Evolutionary conservation across 1,140 invertebrate species (phyloP).

Genomic region (Rhynchophorus ferrugineus): DNA sequence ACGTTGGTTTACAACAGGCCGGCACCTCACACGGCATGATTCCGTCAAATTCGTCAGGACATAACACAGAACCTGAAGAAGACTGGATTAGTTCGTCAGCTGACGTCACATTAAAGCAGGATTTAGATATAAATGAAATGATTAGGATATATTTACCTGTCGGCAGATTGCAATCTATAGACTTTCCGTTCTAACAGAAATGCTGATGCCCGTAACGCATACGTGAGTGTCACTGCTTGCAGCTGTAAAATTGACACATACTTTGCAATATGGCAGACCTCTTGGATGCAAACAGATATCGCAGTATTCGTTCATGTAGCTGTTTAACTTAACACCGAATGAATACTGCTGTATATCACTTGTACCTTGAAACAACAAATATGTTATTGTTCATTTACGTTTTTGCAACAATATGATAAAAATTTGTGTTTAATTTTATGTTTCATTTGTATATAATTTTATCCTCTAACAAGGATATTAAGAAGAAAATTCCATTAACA

Average conservation of each 20-base stretch:
- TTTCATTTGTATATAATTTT: no score
- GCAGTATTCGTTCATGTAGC: conserved; percentile 19
- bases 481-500: no score
- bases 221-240: conserved; percentile 58
- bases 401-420: no score
- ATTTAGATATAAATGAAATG: conserved; percentile 68
- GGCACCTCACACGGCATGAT: conserved; percentile 69
- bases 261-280: conserved; percentile 35
- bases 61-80: conserved; percentile 76
- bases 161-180: conserved; percentile 47
- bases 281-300: not conserved
- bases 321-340: conserved; percentile 18
- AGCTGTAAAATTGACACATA: conserved; percentile 38
- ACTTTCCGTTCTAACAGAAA: conserved; percentile 47
- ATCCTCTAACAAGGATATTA: no score
- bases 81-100: conserved; percentile 61
- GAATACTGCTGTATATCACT: no score
- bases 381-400: no score
- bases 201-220: conserved; percentile 61
- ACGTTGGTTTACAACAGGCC: conserved; percentile 50
- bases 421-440: no score
- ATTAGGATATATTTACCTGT: conserved; percentile 74
- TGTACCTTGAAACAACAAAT: no score
- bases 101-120: conserved; percentile 47
- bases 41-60: conserved; percentile 71